Percentiles rank a stretch among this genome's conserved stretches.
Conservation (phyloP, 2,113 vertebrate species). For the Heterotis niloticus region DNA sequence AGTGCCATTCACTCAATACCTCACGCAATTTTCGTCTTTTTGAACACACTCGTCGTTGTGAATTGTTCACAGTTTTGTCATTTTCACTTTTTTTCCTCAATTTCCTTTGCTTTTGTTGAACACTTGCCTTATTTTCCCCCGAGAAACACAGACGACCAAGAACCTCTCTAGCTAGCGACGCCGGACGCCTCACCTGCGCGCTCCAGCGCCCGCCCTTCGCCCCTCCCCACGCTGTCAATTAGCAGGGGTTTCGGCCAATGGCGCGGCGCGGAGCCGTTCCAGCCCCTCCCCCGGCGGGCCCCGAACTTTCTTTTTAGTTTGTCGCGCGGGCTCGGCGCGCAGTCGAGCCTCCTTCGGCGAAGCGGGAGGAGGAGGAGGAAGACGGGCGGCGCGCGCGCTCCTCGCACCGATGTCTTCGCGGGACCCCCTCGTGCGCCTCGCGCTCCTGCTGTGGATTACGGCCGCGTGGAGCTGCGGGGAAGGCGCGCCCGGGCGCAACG, state of each 20-base stretch:
- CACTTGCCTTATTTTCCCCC: not conserved
- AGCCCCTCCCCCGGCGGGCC: conserved; percentile 58
- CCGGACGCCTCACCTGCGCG: conserved; percentile 52
- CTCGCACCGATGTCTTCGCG: conserved; percentile 65
- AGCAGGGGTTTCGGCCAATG: conserved; percentile 52
- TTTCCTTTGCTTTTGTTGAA: not conserved
- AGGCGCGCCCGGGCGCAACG: conserved; percentile 68
- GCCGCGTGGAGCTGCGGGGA: conserved; percentile 60
- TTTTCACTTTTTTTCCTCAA: not conserved
- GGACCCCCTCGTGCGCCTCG: conserved; percentile 58
- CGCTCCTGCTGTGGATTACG: conserved; percentile 77
- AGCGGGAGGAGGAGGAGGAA: conserved; percentile 38
- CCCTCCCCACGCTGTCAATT: conserved; percentile 48
- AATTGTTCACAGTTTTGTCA: not conserved
- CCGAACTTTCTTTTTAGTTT: conserved; percentile 70
- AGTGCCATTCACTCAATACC: no score
- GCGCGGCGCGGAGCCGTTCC: conserved; percentile 23
- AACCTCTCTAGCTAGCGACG: not conserved
- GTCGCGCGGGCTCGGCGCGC: conserved; percentile 53
- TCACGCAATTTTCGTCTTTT: no score
- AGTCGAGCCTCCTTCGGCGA: conserved; percentile 53
- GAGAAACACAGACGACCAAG: not conserved
- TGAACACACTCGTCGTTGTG: no score
- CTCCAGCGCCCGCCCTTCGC: conserved; percentile 35
- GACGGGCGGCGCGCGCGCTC: conserved; percentile 29